A percentile compares a stretch with the other conserved stretches of the same genome.
Conservation (phyloP, 2,113 vertebrate genomes). For the Toxostoma redivivum region DNA sequence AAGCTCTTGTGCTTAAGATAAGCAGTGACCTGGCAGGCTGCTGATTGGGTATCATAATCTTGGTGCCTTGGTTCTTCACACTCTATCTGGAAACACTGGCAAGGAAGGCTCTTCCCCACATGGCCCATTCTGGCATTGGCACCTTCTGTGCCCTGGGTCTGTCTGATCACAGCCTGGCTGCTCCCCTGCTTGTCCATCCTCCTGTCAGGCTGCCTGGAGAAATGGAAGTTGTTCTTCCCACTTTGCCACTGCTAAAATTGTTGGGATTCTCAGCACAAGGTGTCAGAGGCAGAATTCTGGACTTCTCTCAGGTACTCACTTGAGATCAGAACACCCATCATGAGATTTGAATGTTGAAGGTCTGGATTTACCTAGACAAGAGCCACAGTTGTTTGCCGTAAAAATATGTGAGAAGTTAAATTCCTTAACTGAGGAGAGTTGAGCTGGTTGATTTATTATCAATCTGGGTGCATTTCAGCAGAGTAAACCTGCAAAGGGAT, state of each 20-base stretch:
- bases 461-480: neutral
- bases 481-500: neutral
- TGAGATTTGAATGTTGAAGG: neutral
- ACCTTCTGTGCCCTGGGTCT: neutral
- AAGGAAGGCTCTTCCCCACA: neutral
- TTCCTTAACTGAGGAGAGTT: neutral
- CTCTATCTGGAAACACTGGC: neutral
- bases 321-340: fast-evolving
- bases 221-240: neutral
- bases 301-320: neutral
- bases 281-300: neutral
- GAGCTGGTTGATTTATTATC: neutral
- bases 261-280: neutral
- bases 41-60: neutral
- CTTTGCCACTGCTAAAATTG: neutral
- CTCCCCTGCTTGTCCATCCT: neutral
- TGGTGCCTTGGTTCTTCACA: neutral
- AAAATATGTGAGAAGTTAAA: neutral
- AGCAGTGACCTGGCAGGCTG: neutral
- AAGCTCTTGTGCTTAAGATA: neutral
- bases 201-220: neutral
- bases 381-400: neutral
- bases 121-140: fast-evolving
- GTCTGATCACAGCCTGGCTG: neutral
- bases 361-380: neutral